These are phyloP conservation scores for cattle (Bos taurus) DNA, from an alignment of 2,113 vertebrate genomes.

Conservation along the genomic window ARS-UCD2.0 NC_037352.1:11093501-11094000, in stretches of 20 bases:
- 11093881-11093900: background rate
- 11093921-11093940: background rate
- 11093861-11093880: background rate
- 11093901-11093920: background rate
- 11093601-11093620: background rate
- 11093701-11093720: background rate
- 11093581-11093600: background rate
- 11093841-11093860: background rate
- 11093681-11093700: background rate
- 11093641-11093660: background rate
- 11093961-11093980: background rate
- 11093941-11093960: background rate
- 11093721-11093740: background rate
- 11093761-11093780: background rate
- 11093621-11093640: background rate
- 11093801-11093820: background rate
- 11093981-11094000: background rate
- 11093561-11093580: background rate
- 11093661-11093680: background rate
- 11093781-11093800: background rate
- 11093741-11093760: background rate
- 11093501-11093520: background rate
- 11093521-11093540: background rate
- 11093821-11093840: background rate
- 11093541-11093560: background rate